Evolutionary conservation across 2,888 invertebrate species (phyloP).

Genomic region (Epistrophe grossulariae): DNA sequence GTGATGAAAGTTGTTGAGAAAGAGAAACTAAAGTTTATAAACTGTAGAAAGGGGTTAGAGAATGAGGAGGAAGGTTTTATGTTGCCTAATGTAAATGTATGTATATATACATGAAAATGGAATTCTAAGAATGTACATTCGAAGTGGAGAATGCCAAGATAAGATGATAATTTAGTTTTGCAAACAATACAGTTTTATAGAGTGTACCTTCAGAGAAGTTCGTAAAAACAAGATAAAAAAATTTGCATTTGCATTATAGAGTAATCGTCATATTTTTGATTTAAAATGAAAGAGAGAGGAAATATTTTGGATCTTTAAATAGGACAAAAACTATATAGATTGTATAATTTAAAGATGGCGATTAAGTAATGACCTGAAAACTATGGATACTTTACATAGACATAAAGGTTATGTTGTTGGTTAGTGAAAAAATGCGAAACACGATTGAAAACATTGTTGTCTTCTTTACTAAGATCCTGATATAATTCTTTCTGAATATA

Average conservation of each 20-base stretch:
- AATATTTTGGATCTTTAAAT: no score
- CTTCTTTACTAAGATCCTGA: no score
- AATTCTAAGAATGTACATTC: background rate
- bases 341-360: no score
- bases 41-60: background rate
- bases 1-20: constrained; percentile 53
- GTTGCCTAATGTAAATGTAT: background rate
- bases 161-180: constrained; percentile 16
- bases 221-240: background rate
- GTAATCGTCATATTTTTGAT: background rate
- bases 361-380: no score
- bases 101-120: no score
- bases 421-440: no score
- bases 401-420: no score
- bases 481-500: no score
- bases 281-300: background rate
- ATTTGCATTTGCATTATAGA: background rate
- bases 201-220: background rate
- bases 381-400: no score
- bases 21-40: constrained; percentile 31
- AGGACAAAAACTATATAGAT: no score
- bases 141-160: background rate
- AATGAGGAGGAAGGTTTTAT: background rate
- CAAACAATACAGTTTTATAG: background rate
- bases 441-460: no score